These are phyloP conservation scores for Oostethus manadensis DNA, from an alignment of 2,113 vertebrate species.

Conservation along the genomic window DNA sequence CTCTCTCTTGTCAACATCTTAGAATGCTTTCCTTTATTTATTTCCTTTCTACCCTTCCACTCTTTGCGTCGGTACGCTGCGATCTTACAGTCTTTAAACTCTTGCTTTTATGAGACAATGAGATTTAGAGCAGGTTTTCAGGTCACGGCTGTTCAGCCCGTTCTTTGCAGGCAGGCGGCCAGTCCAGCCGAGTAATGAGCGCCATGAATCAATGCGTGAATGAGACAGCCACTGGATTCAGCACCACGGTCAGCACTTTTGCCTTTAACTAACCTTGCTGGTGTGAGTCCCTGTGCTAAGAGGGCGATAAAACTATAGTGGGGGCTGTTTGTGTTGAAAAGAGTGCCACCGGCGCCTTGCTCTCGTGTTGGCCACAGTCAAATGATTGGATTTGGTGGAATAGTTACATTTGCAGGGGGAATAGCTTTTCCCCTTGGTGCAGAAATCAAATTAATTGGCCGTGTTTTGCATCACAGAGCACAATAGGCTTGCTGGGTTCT, in stretches of 20 bases:
- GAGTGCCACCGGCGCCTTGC: constrained; percentile 25
- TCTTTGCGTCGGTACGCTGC: constrained; percentile 15
- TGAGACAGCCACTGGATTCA: constrained; percentile 19
- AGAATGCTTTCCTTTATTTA: background rate
- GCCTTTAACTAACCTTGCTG: constrained; percentile 28
- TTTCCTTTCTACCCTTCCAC: constrained; percentile 4
- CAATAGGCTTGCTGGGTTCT: constrained; percentile 7
- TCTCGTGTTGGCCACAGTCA: constrained; percentile 24
- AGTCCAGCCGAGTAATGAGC: constrained; percentile 23
- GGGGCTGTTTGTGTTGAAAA: constrained; percentile 25
- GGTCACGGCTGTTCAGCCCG: constrained; percentile 7
- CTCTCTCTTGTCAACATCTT: constrained; percentile 12
- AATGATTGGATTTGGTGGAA: constrained; percentile 41
- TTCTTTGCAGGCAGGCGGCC: constrained; percentile 14
- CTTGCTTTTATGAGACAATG: constrained; percentile 8
- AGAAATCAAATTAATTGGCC: constrained; percentile 43
- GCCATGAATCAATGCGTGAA: constrained; percentile 31
- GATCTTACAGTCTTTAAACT: constrained; percentile 12
- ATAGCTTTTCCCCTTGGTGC: constrained; percentile 10
- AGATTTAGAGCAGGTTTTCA: constrained; percentile 23
- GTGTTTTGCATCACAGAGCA: constrained; percentile 37
- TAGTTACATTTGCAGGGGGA: constrained; percentile 28
- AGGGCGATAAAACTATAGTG: constrained; percentile 18
- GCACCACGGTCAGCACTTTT: constrained; percentile 32
- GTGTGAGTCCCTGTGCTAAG: background rate